Evolutionary conservation across 2,797 vertebrate genomes (phyloP).

Genomic region (Pangasius sanitwongsei): DNA sequence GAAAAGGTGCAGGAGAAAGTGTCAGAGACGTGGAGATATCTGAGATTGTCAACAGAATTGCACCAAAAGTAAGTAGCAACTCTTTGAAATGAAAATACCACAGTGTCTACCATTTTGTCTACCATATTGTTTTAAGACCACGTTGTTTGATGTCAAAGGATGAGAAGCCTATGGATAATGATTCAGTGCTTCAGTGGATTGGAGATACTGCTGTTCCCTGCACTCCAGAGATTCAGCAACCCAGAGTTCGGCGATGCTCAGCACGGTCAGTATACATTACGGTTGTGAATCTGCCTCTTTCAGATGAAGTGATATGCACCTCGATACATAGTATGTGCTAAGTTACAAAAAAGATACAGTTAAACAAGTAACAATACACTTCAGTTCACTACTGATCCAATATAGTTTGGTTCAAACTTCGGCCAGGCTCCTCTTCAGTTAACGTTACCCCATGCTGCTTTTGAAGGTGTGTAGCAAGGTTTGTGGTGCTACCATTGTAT

Average conservation of each 20-base stretch:
- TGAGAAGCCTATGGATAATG: constrained; percentile 71
- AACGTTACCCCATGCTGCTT: neutral
- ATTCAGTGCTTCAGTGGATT: constrained; percentile 88
- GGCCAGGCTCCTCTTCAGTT: neutral
- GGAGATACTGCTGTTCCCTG: constrained; percentile 82
- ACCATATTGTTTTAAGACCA: neutral
- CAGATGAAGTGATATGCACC: neutral
- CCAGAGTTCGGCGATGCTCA: constrained; percentile 65
- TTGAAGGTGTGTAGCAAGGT: neutral
- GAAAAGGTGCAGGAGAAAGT: constrained; percentile 41
- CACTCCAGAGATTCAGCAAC: constrained; percentile 75
- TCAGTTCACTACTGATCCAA: neutral
- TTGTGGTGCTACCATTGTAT: neutral
- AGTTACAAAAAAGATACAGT: neutral
- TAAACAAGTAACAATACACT: neutral
- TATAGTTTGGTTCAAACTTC: neutral
- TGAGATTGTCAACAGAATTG: constrained; percentile 79
- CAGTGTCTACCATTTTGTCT: neutral
- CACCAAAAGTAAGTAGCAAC: constrained; percentile 71
- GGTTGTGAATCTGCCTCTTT: neutral
- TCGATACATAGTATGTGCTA: neutral
- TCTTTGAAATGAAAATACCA: neutral
- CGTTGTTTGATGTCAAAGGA: constrained; percentile 69
- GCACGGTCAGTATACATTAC: constrained; percentile 60
- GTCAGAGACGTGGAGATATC: constrained; percentile 73